These are phyloP conservation scores for Syngnathus floridae DNA, from an alignment of 2,113 vertebrate species.

Conservation along the genomic window DNA sequence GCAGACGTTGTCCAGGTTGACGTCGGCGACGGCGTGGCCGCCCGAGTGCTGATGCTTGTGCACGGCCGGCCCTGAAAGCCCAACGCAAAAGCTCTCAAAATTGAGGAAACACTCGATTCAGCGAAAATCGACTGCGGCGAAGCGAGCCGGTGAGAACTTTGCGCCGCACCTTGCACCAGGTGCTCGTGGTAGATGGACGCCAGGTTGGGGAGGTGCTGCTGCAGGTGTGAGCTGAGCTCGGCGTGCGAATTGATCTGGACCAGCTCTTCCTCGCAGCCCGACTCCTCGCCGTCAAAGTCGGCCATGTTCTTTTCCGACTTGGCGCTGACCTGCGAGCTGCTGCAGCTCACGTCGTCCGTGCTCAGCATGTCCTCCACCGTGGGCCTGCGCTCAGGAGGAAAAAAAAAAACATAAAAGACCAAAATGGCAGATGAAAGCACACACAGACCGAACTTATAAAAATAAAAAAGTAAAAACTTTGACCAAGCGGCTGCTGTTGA, in stretches of 20 bases:
- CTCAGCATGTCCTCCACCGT: constrained; percentile 98
- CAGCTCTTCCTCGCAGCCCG: constrained; percentile 96
- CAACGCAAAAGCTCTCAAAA: neutral
- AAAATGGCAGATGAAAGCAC: neutral
- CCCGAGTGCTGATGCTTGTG: constrained; percentile 94
- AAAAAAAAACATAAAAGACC: too few species aligned
- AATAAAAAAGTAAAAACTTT: too few species aligned
- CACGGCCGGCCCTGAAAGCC: constrained; percentile 81
- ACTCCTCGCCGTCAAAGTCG: constrained; percentile 97
- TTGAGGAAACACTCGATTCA: neutral
- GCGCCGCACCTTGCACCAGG: constrained; percentile 84
- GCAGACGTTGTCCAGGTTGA: constrained; percentile 98
- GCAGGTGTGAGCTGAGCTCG: constrained; percentile 95
- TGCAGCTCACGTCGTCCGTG: constrained; percentile 96
- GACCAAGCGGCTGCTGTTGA: neutral
- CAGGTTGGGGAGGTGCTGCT: constrained; percentile 96
- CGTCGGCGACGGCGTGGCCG: constrained; percentile 89
- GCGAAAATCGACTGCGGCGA: neutral
- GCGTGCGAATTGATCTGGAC: constrained; percentile 98
- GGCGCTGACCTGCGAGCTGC: constrained; percentile 98
- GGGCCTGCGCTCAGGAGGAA: constrained; percentile 65
- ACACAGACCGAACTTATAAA: too few species aligned
- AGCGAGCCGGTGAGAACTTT: neutral
- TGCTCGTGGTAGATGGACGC: constrained; percentile 98
- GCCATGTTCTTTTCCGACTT: constrained; percentile 99